Conservation (phyloP, 2,797 vertebrate species). For the Chlorospingus semifuscus region DNA sequence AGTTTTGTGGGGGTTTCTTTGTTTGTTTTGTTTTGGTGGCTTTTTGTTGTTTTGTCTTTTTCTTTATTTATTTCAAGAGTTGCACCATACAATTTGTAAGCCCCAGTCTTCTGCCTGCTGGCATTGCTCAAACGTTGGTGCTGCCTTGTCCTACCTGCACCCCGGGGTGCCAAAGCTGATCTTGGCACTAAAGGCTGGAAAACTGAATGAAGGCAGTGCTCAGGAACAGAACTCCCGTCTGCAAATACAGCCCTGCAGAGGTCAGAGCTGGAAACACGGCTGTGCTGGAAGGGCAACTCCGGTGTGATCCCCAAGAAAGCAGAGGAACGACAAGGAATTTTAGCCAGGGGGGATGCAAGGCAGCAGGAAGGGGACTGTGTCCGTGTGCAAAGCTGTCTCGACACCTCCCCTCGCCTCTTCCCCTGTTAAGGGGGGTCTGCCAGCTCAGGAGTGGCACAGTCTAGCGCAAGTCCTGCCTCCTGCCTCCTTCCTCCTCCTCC, state of each 20-base stretch:
- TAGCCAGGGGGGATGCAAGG: not conserved
- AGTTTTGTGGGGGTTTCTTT: not conserved
- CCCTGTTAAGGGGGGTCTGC: not conserved
- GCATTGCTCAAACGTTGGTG: not conserved
- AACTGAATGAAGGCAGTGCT: not conserved
- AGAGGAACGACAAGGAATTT: not conserved
- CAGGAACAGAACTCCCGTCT: not conserved
- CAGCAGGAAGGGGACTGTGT: not conserved
- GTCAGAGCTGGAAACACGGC: not conserved
- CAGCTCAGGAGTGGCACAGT: constrained; percentile 8
- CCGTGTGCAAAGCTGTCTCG: not conserved
- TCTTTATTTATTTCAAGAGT: not conserved
- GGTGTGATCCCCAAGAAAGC: not conserved
- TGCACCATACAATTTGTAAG: rapidly evolving
- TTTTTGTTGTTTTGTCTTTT: not conserved
- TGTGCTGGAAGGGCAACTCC: not conserved
- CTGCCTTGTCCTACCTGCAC: not conserved
- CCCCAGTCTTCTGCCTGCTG: not conserved
- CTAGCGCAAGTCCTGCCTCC: constrained; percentile 35
- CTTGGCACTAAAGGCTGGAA: not conserved
- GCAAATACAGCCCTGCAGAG: not conserved
- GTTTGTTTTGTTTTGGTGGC: rapidly evolving
- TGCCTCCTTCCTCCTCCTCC: not conserved
- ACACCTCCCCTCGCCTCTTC: not conserved
- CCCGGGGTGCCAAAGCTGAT: rapidly evolving